Conservation (phyloP, 2,113 vertebrate species). For the Lipophrys pholis region DNA sequence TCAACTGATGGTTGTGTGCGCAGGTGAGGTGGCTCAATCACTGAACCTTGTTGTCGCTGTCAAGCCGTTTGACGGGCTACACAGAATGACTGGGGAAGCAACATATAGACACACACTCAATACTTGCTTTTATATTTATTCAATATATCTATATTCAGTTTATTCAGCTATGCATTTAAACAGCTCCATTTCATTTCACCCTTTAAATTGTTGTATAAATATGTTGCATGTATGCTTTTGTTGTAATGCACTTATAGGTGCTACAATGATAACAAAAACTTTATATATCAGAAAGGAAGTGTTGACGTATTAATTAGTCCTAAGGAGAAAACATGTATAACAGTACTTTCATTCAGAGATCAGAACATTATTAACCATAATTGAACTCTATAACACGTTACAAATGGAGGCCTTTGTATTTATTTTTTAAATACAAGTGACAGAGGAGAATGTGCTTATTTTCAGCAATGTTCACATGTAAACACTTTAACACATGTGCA, state of each 20-base stretch:
- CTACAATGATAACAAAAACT: slow-evolving; percentile 47
- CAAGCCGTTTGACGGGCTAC: too few species aligned
- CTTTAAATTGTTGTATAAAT: slow-evolving; percentile 41
- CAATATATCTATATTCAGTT: slow-evolving; percentile 65
- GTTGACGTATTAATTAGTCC: slow-evolving; percentile 46
- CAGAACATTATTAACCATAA: slow-evolving; percentile 49
- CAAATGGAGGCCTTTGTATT: slow-evolving; percentile 76
- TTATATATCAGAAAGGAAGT: slow-evolving; percentile 51
- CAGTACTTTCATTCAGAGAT: slow-evolving; percentile 59
- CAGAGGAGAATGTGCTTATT: slow-evolving; percentile 74
- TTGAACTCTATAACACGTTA: slow-evolving; percentile 56
- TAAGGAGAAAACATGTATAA: slow-evolving; percentile 50
- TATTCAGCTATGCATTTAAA: slow-evolving; percentile 45
- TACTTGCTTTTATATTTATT: slow-evolving; percentile 37
- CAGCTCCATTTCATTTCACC: slow-evolving; percentile 55
- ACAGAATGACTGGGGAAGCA: too few species aligned
- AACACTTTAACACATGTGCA: slow-evolving; percentile 80
- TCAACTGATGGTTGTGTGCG: too few species aligned
- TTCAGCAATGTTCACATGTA: slow-evolving; percentile 81
- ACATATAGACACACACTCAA: too few species aligned
- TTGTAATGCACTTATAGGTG: slow-evolving; percentile 71
- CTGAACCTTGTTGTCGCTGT: too few species aligned
- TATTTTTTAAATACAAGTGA: slow-evolving; percentile 63
- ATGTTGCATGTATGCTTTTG: slow-evolving; percentile 37
- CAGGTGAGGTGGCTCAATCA: too few species aligned